phyloP scores from a whole-genome alignment of 2,113 vertebrate species.

The Axis porcinus region DNA sequence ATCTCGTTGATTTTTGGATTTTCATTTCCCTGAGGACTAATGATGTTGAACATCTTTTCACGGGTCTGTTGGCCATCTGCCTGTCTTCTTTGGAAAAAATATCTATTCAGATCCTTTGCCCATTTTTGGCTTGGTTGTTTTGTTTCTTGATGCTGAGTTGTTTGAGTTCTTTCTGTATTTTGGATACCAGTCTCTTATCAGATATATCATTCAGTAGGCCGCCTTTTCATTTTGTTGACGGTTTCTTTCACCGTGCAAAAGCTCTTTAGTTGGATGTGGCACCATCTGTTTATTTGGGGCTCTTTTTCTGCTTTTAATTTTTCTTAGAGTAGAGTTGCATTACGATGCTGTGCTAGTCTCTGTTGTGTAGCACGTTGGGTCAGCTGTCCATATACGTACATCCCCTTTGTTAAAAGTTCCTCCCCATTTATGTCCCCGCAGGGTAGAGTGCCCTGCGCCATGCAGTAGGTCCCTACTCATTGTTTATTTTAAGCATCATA shows the following conservation, averaged over 20 bases:
- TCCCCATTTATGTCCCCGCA: fast-evolving
- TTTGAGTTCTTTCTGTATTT: neutral
- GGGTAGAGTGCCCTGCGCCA: neutral
- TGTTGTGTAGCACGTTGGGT: neutral
- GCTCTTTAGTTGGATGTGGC: neutral
- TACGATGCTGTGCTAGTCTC: neutral
- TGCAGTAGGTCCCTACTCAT: neutral
- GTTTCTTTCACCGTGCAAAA: neutral
- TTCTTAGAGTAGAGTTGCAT: neutral
- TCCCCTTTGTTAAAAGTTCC: neutral
- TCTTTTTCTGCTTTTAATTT: neutral
- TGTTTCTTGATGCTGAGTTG: neutral
- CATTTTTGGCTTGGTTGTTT: neutral
- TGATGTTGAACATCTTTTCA: neutral
- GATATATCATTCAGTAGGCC: neutral
- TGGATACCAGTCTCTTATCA: neutral
- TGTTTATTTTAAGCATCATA: neutral
- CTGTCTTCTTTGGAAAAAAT: neutral
- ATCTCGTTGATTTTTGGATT: neutral
- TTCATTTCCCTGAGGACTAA: neutral
- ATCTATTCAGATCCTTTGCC: neutral
- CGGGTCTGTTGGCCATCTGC: neutral
- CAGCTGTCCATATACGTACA: fast-evolving
- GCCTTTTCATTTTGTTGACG: neutral
- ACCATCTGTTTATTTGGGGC: fast-evolving